phyloP scores from a whole-genome alignment of 2,888 invertebrate species.

The Nowickia ferox region DNA sequence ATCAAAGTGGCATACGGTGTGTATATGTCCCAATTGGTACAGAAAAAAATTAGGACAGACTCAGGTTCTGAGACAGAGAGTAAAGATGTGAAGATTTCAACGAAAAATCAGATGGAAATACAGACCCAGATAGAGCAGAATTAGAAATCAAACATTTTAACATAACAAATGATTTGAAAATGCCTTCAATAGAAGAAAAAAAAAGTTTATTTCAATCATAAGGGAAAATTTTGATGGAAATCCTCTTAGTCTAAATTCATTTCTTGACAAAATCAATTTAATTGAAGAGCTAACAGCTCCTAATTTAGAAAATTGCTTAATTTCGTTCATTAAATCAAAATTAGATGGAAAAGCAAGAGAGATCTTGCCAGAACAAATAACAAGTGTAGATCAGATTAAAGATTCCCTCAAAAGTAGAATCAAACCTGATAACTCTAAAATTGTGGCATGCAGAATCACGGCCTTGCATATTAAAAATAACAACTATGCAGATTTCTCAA shows the following conservation, averaged over 20 bases:
- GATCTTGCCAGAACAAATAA: too few species aligned
- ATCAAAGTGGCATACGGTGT: conserved; percentile 4
- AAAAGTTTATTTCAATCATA: too few species aligned
- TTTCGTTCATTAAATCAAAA: too few species aligned
- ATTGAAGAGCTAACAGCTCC: background rate
- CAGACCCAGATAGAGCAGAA: background rate
- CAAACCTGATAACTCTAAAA: conserved; percentile 26
- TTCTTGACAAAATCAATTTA: conserved; percentile 16
- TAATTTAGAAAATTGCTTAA: background rate
- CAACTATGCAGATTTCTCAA: conserved; percentile 10
- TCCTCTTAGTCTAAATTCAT: conserved; percentile 1
- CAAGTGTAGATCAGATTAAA: conserved; percentile 12
- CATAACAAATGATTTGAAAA: too few species aligned
- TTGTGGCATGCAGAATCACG: conserved; percentile 1
- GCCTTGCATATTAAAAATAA: conserved; percentile 8
- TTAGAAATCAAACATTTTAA: background rate
- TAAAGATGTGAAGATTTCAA: too few species aligned
- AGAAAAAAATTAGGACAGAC: too few species aligned
- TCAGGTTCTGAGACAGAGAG: too few species aligned
- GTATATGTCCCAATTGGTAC: conserved; percentile 13
- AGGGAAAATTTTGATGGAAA: too few species aligned
- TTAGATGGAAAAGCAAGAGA: too few species aligned
- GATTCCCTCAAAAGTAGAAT: conserved; percentile 7
- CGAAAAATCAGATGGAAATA: too few species aligned
- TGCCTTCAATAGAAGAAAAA: too few species aligned